Base-by-base conservation (phyloP, 2,797 vertebrate genomes). In the Enteromius treurensis region DNA sequence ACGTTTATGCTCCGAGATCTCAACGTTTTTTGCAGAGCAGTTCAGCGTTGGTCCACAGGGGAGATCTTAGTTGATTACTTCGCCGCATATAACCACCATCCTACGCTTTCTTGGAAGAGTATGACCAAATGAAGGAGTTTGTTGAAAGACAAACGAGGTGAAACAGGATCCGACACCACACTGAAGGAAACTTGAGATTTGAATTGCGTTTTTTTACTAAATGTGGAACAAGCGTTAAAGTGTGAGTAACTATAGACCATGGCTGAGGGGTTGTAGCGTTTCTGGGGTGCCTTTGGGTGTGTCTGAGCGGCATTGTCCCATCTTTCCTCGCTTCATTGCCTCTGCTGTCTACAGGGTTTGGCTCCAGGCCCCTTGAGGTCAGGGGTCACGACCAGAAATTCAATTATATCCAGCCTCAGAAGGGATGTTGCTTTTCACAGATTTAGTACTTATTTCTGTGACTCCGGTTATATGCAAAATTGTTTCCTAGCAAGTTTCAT, bases 371-470 rank as follows among this genome's bases (percentile, higher is more conserved):
- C 37, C 86, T 90, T 87, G 82, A 89, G 89, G 89, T 92, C 90
- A 88, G 53, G 80, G 88, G 86, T 85, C 83, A 88, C 79, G 87
- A 73, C 78, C 85, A 79, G 85, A 92, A 90, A 93, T 93, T 92
- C 82, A 82, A 92, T 91, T 90, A 92, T 87, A 70, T 65, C 77
- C 65, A 79, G 81, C 87, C 84, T 85, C 88, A 78, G 65, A 77
- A 67, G 62, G 40, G 73, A 68, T 70, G 49, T 26, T 80, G 32
- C 55, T 42, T 55, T 55, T 47, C 26, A 37, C 47, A 29, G 34
- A 55, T 79, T 19, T 79, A 68, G 51, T 51, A 60, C 15, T n/a
- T 11, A 8, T 29, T 58, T 37, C 3, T 10, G 23, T 10, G 34
- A 14, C 26, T 58, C 17, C 2, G 8, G 19, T 45, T 45, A 37